phyloP scores from a whole-genome alignment of 2,888 invertebrate species.

The Melipona beecheii region DNA sequence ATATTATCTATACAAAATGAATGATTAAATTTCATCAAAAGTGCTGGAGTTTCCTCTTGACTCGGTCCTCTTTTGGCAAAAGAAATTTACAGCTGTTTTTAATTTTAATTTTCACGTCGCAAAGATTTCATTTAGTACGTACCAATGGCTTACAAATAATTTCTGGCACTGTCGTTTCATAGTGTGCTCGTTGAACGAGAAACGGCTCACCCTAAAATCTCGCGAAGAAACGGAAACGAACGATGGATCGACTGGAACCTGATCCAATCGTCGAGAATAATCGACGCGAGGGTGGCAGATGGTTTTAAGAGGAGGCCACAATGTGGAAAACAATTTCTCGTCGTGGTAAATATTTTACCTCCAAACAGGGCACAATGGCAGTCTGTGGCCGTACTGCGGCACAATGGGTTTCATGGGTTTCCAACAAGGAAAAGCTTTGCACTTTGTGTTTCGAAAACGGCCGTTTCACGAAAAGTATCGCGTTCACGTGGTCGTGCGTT shows the following conservation, averaged over 20 bases:
- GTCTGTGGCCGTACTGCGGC: neutral
- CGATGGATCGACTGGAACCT: conserved; percentile 18
- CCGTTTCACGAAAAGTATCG: conserved; percentile 50
- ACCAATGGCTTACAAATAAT: neutral
- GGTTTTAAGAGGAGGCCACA: conserved; percentile 42
- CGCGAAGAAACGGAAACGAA: conserved; percentile 14
- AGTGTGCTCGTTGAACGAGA: neutral
- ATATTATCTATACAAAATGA: too few species aligned
- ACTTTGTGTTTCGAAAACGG: conserved; percentile 29
- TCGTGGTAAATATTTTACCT: conserved; percentile 60
- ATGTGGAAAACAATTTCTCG: conserved; percentile 58
- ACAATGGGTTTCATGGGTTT: conserved; percentile 35
- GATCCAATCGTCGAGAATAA: conserved; percentile 41
- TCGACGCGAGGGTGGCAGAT: conserved; percentile 48
- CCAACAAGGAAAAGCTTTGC: conserved; percentile 31
- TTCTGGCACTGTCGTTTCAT: neutral
- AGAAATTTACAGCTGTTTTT: too few species aligned
- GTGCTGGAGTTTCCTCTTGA: neutral
- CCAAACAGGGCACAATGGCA: conserved; percentile 49
- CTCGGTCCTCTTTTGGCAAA: neutral
- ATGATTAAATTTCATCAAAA: too few species aligned
- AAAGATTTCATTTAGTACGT: too few species aligned
- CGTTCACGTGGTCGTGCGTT: conserved; percentile 26
- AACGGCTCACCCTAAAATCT: neutral
- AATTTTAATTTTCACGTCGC: too few species aligned